Conservation (phyloP, 2,888 invertebrate species). For the Ethmia dodecea region DNA sequence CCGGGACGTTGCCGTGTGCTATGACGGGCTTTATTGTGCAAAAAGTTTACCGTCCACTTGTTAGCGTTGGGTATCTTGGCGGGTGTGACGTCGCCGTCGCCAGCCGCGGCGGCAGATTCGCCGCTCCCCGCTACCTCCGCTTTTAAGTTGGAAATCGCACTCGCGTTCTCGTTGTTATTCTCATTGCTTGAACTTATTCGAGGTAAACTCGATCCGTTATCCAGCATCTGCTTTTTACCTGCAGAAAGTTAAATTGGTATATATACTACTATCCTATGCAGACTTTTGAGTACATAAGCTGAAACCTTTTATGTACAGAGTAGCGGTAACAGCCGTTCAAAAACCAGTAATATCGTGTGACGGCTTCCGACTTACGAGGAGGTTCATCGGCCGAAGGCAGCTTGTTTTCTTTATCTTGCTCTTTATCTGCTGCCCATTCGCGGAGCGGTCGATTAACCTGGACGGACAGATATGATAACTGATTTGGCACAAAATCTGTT, state of each 20-base stretch:
- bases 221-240: constrained; percentile 76
- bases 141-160: constrained; percentile 17
- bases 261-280: background rate
- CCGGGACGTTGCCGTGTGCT: background rate
- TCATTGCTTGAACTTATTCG: constrained; percentile 72
- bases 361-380: constrained; percentile 80
- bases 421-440: constrained; percentile 59
- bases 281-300: background rate
- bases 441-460: constrained; percentile 71
- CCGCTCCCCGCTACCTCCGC: constrained; percentile 22
- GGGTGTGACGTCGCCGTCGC: constrained; percentile 19
- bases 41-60: constrained; percentile 49
- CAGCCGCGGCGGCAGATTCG: constrained; percentile 12
- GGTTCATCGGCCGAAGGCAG: constrained; percentile 81
- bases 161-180: constrained; percentile 35
- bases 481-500: background rate
- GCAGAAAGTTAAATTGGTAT: constrained; percentile 6
- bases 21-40: background rate
- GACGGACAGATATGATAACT: constrained; percentile 24
- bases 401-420: constrained; percentile 76
- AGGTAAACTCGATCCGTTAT: constrained; percentile 32
- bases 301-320: too few relatives aligned
- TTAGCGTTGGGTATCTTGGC: constrained; percentile 44
- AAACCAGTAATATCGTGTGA: background rate
- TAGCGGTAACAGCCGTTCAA: background rate